Conservation (phyloP, 2,113 vertebrate species). For the Origma solitaria region DNA sequence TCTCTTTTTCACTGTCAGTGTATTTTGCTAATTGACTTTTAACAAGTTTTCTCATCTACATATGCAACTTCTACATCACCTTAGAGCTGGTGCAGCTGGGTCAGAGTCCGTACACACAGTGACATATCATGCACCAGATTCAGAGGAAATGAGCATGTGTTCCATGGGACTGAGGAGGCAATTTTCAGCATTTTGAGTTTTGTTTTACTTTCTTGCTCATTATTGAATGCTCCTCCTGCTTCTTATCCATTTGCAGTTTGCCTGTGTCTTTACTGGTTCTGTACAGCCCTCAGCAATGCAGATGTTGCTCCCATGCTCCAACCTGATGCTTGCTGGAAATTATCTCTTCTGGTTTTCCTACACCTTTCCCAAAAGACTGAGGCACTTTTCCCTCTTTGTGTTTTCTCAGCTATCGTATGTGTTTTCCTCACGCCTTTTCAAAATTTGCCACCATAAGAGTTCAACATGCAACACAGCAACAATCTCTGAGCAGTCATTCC, state of each 20-base stretch:
- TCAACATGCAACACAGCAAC: background rate
- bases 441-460: background rate
- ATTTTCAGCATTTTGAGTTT: background rate
- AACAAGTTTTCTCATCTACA: background rate
- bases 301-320: background rate
- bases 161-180: background rate
- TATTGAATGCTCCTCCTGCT: background rate
- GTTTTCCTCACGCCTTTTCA: background rate
- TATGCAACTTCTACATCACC: background rate
- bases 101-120: background rate
- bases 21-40: background rate
- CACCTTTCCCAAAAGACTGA: background rate
- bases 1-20: background rate
- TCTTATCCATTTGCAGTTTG: background rate
- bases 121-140: background rate
- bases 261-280: background rate
- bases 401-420: background rate
- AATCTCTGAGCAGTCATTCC: background rate
- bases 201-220: background rate
- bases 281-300: background rate
- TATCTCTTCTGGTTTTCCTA: background rate
- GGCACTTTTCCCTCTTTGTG: background rate
- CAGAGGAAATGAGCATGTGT: background rate
- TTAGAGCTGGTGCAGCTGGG: background rate
- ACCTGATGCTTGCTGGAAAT: background rate